Evolutionary conservation across 2,888 invertebrate genomes (phyloP), one percentile per base, ranked within the genome.

Genomic region (Trachelus tabidus): DNA sequence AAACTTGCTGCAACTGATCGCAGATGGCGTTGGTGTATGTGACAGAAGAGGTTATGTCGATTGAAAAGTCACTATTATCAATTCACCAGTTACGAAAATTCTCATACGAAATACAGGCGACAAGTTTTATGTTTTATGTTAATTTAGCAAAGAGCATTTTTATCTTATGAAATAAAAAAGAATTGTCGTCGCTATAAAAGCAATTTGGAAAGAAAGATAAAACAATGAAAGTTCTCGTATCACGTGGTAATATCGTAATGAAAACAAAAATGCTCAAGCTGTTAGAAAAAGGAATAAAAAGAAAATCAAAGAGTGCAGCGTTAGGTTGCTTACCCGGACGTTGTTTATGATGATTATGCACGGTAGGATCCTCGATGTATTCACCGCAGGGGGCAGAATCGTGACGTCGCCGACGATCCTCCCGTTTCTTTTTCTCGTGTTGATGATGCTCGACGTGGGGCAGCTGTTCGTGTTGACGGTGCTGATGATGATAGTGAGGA

Each of bases 371-470:
- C 56, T 87, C 87, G 78, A 88, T 84, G 81, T 83, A 88, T 75
- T 89, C 86, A 73, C 88, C 86, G 80, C 91, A 90, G 0, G 91
- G 91, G 6, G 90, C 90, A 12, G 91, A 91, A 69, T 89, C 90
- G 79, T 90, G 88, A 34, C 91, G 86, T 71, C 86, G 86, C 68
- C 82, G 81, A 73, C 84, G 87, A 79, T 83, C 86, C 69, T 85
- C 86, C 12, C 84, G 87, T 69, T 84, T 83, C 69, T 77, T 84
- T 71, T 79, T 83, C 3, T 84, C 85, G 68, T 84, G 83, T 69
- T 81, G 84, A 23, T 87, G 86, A 35, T 86, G 85, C 6, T 87
- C 83, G 33, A 85, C 80, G 15, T 85, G 83, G 40, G 82, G 83
- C 40, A 83, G 83, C 15, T 83, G 83, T 11, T 86, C 84, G 30